Evolutionary conservation across 2,113 vertebrate species (phyloP).

Genomic region (Phalacrocorax brasilianus): DNA sequence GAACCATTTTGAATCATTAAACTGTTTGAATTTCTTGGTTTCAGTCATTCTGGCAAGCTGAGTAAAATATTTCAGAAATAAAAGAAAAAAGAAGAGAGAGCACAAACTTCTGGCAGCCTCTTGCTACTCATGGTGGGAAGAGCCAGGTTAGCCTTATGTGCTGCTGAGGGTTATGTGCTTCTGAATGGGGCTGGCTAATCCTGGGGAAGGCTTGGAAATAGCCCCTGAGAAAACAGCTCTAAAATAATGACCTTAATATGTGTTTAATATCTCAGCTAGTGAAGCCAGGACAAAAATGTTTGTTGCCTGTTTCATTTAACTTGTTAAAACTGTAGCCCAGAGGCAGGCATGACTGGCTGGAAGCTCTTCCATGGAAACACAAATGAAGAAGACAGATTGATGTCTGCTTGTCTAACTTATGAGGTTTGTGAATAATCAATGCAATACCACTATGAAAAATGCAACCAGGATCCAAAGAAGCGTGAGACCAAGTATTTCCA

Average conservation of each 20-base stretch:
- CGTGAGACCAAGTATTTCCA: neutral
- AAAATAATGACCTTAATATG: neutral
- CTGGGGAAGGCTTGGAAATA: neutral
- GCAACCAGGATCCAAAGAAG: neutral
- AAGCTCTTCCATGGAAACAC: neutral
- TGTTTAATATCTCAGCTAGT: neutral
- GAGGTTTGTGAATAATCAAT: neutral
- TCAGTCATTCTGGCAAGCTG: neutral
- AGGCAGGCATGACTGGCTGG: neutral
- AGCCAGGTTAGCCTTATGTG: neutral
- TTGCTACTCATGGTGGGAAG: neutral
- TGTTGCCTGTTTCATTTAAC: neutral
- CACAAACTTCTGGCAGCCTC: neutral
- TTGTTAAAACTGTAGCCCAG: neutral
- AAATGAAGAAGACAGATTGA: neutral
- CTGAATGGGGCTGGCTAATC: neutral
- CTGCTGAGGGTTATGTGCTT: neutral
- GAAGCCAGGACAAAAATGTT: neutral
- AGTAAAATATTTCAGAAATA: conserved; percentile 37
- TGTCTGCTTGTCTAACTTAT: neutral
- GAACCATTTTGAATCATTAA: conserved; percentile 68
- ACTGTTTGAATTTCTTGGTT: conserved; percentile 67
- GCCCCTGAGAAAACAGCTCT: neutral
- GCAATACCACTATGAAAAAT: rapidly evolving
- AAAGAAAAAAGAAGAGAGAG: neutral